Conservation (phyloP, 2,797 vertebrate genomes). For the Rousettus madagascariensis region DNA sequence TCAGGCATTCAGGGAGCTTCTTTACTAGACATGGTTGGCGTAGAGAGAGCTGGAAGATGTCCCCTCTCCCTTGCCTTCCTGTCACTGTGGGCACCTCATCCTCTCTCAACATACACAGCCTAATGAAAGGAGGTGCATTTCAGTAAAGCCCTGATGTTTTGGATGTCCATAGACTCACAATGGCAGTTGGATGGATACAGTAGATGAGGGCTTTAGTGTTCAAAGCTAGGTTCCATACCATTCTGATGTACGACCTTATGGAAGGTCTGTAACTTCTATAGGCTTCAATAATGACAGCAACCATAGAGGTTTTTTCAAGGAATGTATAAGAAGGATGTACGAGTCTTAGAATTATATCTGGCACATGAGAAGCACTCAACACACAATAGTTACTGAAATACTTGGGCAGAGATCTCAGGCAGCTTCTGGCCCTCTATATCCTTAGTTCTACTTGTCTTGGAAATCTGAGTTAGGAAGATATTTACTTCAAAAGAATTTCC, state of each 20-base stretch:
- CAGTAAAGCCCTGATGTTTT: not conserved
- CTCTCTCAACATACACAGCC: not conserved
- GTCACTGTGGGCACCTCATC: not conserved
- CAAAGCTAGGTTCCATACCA: not conserved
- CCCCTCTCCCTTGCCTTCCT: not conserved
- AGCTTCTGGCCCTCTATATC: not conserved
- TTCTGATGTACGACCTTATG: not conserved
- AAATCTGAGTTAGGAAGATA: not conserved
- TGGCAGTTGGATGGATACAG: rapidly evolving
- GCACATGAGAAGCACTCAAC: not conserved
- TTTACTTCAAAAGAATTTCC: not conserved
- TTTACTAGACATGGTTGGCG: not conserved
- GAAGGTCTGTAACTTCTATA: not conserved
- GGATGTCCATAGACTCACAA: not conserved
- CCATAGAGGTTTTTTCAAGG: not conserved
- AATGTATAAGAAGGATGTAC: not conserved
- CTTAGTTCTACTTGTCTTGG: not conserved
- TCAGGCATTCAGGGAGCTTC: not conserved
- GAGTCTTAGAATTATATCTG: not conserved
- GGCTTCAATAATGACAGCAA: not conserved
- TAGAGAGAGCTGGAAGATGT: not conserved
- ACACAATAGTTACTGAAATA: not conserved
- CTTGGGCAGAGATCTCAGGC: rapidly evolving
- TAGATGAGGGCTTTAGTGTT: not conserved
- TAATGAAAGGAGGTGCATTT: not conserved